Conservation (phyloP, 2,113 vertebrate genomes). For the Dromaius novaehollandiae region DNA sequence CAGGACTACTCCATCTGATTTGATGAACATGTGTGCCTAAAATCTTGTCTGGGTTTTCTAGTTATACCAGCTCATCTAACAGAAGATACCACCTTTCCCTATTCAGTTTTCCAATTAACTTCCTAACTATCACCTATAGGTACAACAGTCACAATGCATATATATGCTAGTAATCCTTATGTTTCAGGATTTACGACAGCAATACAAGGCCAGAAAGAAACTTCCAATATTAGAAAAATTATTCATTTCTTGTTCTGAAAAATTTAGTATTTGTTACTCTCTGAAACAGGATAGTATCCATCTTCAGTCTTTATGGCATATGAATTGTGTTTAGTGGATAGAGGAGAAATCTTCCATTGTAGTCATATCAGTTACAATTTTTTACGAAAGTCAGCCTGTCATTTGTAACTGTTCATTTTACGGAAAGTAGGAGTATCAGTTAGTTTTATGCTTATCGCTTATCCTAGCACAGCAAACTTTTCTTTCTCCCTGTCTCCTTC, state of each 20-base stretch:
- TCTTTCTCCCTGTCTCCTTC: background rate
- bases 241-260: background rate
- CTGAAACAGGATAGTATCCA: background rate
- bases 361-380: background rate
- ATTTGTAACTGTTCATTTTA: background rate
- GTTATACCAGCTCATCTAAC: conserved; percentile 28
- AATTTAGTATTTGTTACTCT: background rate
- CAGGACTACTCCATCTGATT: background rate
- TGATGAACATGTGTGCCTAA: background rate
- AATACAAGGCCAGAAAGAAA: background rate
- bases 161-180: background rate
- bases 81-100: conserved; percentile 23
- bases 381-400: background rate
- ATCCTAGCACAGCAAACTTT: background rate
- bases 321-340: background rate
- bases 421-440: background rate
- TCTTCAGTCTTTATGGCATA: background rate
- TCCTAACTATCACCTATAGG: background rate
- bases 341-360: background rate
- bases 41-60: conserved; percentile 18
- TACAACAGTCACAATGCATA: background rate
- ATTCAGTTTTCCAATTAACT: conserved; percentile 28
- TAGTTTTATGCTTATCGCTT: background rate
- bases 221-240: background rate
- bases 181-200: background rate